Evolutionary conservation across 2,888 invertebrate species (phyloP).

Genomic region (Eilema caniola): DNA sequence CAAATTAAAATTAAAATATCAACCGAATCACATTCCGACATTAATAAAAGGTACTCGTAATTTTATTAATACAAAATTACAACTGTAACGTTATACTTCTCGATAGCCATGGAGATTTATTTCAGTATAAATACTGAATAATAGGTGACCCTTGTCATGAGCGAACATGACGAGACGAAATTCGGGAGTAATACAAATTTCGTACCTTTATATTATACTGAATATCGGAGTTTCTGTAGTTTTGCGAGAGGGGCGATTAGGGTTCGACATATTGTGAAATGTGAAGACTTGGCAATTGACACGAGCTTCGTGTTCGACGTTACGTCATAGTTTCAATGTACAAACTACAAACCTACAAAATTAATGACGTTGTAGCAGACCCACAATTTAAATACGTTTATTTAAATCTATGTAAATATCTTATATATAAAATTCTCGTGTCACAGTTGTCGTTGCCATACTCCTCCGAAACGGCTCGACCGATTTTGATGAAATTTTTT

Average conservation of each 20-base stretch:
- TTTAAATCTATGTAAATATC: too few relatives aligned
- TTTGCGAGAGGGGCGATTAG: constrained; percentile 30
- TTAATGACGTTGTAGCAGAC: too few relatives aligned
- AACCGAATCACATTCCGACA: not conserved
- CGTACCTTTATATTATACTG: constrained; percentile 41
- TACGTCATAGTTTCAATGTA: constrained; percentile 5
- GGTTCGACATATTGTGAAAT: constrained; percentile 29
- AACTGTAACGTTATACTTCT: constrained; percentile 30
- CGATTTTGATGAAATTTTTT: too few relatives aligned
- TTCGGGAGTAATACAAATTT: constrained; percentile 50
- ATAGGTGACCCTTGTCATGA: constrained; percentile 57
- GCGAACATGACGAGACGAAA: constrained; percentile 50
- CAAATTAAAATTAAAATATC: not conserved
- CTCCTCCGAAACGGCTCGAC: too few relatives aligned
- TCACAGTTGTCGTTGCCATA: too few relatives aligned
- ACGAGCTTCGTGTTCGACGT: not conserved
- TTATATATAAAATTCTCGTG: too few relatives aligned
- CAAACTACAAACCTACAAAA: too few relatives aligned
- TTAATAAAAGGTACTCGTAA: constrained; percentile 13
- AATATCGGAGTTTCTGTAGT: constrained; percentile 33
- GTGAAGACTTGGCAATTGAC: not conserved
- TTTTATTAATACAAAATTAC: constrained; percentile 39
- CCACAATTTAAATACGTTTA: too few relatives aligned
- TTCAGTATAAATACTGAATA: constrained; percentile 59
- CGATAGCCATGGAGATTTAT: constrained; percentile 46